phyloP scores from a whole-genome alignment of 2,113 vertebrate species.

The Malurus alboscapulatus region DNA sequence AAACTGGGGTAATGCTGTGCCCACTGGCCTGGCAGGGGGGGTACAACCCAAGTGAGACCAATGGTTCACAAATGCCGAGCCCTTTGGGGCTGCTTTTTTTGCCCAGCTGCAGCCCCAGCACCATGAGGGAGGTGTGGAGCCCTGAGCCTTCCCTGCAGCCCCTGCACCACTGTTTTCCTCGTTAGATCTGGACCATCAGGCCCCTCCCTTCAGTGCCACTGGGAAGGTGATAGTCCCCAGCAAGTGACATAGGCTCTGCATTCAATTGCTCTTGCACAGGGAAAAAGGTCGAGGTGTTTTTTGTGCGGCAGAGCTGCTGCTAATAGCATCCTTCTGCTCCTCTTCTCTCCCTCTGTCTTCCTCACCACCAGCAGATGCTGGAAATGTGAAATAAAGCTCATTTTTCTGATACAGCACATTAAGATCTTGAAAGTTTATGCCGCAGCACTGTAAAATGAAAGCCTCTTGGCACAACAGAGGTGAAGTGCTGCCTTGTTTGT shows the following conservation, averaged over 20 bases:
- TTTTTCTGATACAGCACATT: conserved; percentile 12
- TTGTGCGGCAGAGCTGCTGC: neutral
- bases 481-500: neutral
- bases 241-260: conserved; percentile 75
- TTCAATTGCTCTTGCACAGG: conserved; percentile 58
- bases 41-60: neutral
- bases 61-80: neutral
- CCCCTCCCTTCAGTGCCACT: conserved; percentile 59
- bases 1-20: neutral
- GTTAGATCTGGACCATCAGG: conserved; percentile 69
- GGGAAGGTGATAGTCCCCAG: conserved; percentile 62
- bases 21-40: rapidly evolving
- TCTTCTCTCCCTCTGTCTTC: neutral
- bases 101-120: neutral
- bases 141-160: neutral
- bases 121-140: neutral
- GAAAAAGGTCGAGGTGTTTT: neutral
- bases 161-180: conserved; percentile 49
- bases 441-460: neutral
- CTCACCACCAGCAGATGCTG: neutral
- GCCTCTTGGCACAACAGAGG: neutral
- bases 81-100: neutral
- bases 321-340: neutral
- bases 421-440: conserved; percentile 24
- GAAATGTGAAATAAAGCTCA: conserved; percentile 7